Percentiles rank a stretch among this genome's conserved stretches.
phyloP scores from a whole-genome alignment of 2,888 invertebrate genomes.

The Drosophila cognata region DNA sequence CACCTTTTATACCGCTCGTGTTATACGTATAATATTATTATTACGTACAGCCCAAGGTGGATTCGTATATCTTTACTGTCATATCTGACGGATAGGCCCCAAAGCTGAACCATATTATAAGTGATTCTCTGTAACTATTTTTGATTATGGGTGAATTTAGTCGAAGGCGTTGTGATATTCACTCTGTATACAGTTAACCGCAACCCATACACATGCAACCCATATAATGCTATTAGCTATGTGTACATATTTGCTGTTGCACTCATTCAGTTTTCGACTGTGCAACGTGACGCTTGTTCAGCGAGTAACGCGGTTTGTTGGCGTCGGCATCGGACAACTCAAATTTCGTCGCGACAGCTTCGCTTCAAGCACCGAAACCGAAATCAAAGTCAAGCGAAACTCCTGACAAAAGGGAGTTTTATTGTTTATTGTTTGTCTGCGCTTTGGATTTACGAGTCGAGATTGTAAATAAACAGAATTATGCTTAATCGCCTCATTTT shows the following conservation, averaged over 20 bases:
- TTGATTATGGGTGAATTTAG: slow-evolving; percentile 47
- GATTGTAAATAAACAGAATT: slow-evolving; percentile 48
- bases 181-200: neutral
- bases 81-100: slow-evolving; percentile 47
- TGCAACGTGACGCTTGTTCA: slow-evolving; percentile 54
- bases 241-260: slow-evolving; percentile 47
- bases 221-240: slow-evolving; percentile 36
- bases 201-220: neutral
- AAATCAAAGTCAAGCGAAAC: slow-evolving; percentile 4
- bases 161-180: slow-evolving; percentile 14
- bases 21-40: slow-evolving; percentile 25
- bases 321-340: slow-evolving; percentile 28
- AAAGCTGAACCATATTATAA: neutral
- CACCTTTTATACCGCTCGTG: slow-evolving; percentile 15
- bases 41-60: neutral
- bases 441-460: slow-evolving; percentile 10
- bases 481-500: slow-evolving; percentile 21
- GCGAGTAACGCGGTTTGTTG: slow-evolving; percentile 2
- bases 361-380: slow-evolving; percentile 9
- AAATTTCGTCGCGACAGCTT: slow-evolving; percentile 60
- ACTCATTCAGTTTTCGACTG: slow-evolving; percentile 67
- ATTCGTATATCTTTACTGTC: slow-evolving; percentile 31
- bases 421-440: slow-evolving; percentile 39
- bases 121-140: slow-evolving; percentile 18
- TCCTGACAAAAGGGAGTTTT: slow-evolving; percentile 25